Base-by-base conservation (phyloP, 1,140 invertebrate genomes). In the Brevipalpus yothersi region DNA sequence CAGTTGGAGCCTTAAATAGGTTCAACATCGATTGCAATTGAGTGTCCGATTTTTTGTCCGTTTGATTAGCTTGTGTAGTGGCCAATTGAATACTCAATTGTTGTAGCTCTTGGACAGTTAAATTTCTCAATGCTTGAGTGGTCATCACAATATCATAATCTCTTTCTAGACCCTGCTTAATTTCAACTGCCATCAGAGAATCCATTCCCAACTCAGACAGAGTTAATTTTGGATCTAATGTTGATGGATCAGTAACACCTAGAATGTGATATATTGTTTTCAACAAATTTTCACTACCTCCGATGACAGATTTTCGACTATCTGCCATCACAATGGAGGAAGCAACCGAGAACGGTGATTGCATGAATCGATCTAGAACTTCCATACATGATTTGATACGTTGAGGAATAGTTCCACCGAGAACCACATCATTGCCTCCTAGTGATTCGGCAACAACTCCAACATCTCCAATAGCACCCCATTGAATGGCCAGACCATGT, bases 401-500 rank as follows among this genome's bases (percentile, higher is more conserved):
- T 72, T 96, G 91, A 4, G 91, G 91, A 58, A 93, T 17, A 8
- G 90, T 94, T 57, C 91, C 91, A 59, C 86, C 86, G 57, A 95
- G 79, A 59, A 86, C 84, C 0, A 80, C 84, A 13, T 93, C 85
- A 68, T 90, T 88, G 53, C 82, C 79, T 23, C 82, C 83, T 77
- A 92, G 81, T 23, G 78, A 63, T 92, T 86, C 60, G 61, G 86
- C 67, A 57, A 95, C 79, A 31, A 95, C 73, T 60, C 92, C 92
- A 21, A 95, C 92, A 71, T 97, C 91, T 62, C 88, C 91, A 66
- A 97, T 86, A 49, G 89, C 89, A 64, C 92, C 92, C 90, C 91
- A 96, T 71, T 96, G 91, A 63, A 97, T 87, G 31, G 90, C 87
- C 19, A 91, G 66, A 60, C 71, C 76, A 67, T 83, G 83, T 42